A percentile compares a stretch with the other conserved stretches of the same genome.
Conservation (phyloP, 2,113 vertebrate species). For the Globicephala melas region DNA sequence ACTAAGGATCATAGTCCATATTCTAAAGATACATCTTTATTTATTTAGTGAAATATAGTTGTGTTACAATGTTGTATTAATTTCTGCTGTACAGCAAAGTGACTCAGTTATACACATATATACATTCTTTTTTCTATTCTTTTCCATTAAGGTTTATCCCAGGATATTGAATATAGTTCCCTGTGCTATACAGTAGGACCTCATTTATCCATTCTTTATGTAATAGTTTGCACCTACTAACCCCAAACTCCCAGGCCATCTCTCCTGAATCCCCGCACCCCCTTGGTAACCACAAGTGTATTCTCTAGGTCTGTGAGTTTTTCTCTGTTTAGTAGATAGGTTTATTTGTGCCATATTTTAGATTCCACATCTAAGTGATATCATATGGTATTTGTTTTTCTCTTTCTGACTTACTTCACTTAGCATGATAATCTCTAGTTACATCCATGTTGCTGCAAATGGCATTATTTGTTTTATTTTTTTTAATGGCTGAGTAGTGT, state of each 20-base stretch:
- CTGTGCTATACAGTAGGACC: not conserved
- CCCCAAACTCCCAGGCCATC: not conserved
- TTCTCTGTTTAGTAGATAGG: not conserved
- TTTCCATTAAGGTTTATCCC: not conserved
- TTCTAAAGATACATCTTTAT: not conserved
- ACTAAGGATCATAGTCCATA: not conserved
- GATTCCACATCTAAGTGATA: not conserved
- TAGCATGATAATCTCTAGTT: not conserved
- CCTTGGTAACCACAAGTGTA: not conserved
- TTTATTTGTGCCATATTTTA: not conserved
- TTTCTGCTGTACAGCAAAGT: not conserved
- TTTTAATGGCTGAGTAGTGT: not conserved
- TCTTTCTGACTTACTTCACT: not conserved
- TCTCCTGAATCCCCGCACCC: no score
- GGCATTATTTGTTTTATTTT: not conserved
- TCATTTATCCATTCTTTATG: not conserved
- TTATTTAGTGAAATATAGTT: not conserved
- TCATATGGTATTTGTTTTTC: not conserved
- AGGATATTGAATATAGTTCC: not conserved
- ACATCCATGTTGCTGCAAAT: not conserved
- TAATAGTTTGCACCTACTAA: not conserved
- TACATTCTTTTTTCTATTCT: not conserved
- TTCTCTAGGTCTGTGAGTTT: not conserved
- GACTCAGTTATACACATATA: not conserved
- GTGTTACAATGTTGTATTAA: not conserved